These are phyloP conservation scores for Podarcis muralis DNA, from an alignment of 2,113 vertebrate genomes.

Conservation along the genomic window DNA sequence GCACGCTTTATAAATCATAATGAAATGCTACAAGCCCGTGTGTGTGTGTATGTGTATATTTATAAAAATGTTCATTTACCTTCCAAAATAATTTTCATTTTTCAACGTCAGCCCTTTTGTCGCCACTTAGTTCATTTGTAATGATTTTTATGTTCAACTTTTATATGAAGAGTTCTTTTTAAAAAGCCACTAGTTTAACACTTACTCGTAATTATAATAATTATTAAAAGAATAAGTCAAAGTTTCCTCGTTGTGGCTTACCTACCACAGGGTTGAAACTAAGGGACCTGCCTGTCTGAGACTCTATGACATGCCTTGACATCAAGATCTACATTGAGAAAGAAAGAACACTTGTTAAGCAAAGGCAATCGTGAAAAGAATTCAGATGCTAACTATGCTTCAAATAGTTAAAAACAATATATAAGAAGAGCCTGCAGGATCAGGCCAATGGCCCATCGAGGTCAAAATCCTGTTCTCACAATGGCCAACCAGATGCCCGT, in stretches of 20 bases:
- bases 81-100: conserved; percentile 80
- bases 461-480: too few relatives aligned
- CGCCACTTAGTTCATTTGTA: conserved; percentile 67
- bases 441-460: too few relatives aligned
- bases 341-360: neutral
- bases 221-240: conserved; percentile 17
- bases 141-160: conserved; percentile 70
- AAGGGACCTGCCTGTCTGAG: neutral
- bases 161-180: conserved; percentile 62
- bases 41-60: conserved; percentile 52
- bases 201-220: conserved; percentile 47
- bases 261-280: neutral
- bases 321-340: neutral
- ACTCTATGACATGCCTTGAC: neutral
- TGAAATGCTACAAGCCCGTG: conserved; percentile 74
- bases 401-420: neutral
- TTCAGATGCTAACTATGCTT: neutral
- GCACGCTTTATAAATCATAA: conserved; percentile 79
- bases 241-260: neutral
- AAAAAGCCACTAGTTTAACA: conserved; percentile 58
- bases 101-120: conserved; percentile 77
- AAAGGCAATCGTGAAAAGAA: neutral
- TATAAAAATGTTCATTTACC: conserved; percentile 74
- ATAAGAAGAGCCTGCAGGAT: too few relatives aligned
- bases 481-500: too few relatives aligned